Evolutionary conservation across 2,113 vertebrate species (phyloP), one percentile per base, ranked within the genome.

Genomic region (Anoplopoma fimbria): DNA sequence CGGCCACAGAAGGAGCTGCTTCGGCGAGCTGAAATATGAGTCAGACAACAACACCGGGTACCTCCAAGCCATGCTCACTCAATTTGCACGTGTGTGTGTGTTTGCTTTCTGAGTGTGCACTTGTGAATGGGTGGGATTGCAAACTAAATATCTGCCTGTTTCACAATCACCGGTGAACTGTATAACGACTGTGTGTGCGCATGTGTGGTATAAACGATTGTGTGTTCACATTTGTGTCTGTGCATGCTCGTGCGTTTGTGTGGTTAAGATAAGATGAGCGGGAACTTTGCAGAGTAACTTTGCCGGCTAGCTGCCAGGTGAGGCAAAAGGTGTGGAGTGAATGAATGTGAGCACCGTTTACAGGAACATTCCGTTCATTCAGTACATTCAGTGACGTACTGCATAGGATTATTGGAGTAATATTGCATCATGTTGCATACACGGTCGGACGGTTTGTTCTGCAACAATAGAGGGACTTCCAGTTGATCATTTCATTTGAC

Each of bases 31-130:
- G 87, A 79, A 87, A 88, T 82, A 87, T 27, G 84, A 91, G 87
- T 89, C 82, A 73, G 77, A 91, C 76, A 89, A 87, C 91, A 92
- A 85, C 87, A 87, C 64, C 77, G 80, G 86, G 78, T 86, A 86
- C 87, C 88, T 90, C 82, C 90, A 90, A 6, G 86, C 82, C 74
- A 60, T 77, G 77, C 85, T 70, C 69, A 31, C 58, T 87, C 77
- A 40, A 71, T 83, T 19, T 63, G 36, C 61, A 33, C 29, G n/a
- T 47, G 23, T 62, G 42, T 53, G 58, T 79, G 69, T 75, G 71
- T 77, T 64, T 61, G 31, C 67, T 69, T n/a, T 57, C 12, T 63
- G 45, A 45, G 29, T 8, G 61, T 38, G 75, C 15, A 58, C 65
- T 61, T 71, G 65, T 69, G 79, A 38, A 51, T 51, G 31, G 36